These are phyloP conservation scores for Asobara japonica DNA, from an alignment of 1,140 invertebrate genomes.

Conservation along the genomic window DNA sequence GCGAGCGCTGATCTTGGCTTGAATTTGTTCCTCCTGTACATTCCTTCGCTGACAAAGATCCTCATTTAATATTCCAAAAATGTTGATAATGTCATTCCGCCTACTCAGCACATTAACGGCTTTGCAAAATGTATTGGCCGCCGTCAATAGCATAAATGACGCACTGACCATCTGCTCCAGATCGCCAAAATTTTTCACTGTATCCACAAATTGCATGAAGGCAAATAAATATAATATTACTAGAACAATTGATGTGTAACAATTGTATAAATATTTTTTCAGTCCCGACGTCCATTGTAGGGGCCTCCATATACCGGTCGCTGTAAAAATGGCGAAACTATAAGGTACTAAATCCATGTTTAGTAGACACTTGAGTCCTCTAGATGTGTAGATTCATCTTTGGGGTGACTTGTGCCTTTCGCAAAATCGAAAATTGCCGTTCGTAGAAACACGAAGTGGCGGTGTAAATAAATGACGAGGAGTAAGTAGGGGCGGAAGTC, in stretches of 20 bases:
- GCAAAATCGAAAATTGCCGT: neutral
- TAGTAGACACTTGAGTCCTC: neutral
- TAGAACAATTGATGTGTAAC: constrained; percentile 6
- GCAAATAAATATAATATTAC: constrained; percentile 14
- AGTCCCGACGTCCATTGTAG: neutral
- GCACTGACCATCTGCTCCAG: constrained; percentile 38
- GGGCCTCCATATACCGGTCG: constrained; percentile 23
- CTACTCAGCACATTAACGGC: constrained; percentile 19
- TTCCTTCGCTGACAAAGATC: constrained; percentile 29
- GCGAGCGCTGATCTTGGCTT: neutral
- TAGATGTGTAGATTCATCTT: neutral
- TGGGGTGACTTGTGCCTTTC: neutral
- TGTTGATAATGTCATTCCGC: constrained; percentile 19
- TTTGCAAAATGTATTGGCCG: constrained; percentile 33
- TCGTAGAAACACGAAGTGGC: neutral
- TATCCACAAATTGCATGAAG: constrained; percentile 17
- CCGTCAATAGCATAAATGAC: constrained; percentile 36
- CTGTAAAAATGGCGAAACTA: constrained; percentile 19
- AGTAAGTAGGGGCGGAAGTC: neutral
- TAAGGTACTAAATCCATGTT: neutral
- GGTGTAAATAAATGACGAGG: neutral
- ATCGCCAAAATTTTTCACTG: constrained; percentile 16
- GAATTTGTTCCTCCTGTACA: constrained; percentile 34
- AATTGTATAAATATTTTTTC: constrained; percentile 20
- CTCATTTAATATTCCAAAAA: constrained; percentile 17